Conservation (phyloP, 2,113 vertebrate species). For the Natator depressus region DNA sequence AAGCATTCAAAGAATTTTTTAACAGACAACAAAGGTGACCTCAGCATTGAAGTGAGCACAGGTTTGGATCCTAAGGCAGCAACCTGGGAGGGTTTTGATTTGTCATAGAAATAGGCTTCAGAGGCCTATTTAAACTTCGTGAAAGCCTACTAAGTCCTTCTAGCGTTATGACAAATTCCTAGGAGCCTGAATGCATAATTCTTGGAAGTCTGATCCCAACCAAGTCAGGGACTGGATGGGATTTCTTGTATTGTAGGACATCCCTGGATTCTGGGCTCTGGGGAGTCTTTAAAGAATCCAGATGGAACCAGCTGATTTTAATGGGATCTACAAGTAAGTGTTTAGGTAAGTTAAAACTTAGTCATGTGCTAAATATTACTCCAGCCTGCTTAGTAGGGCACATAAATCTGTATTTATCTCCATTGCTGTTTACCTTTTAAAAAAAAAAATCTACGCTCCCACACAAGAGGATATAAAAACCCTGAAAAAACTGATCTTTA, state of each 20-base stretch:
- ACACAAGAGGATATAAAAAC: background rate
- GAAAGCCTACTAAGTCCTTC: background rate
- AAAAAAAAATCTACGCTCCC: background rate
- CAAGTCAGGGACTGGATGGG: background rate
- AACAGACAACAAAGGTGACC: background rate
- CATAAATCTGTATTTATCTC: background rate
- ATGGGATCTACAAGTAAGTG: slow-evolving; percentile 12
- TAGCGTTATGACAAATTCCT: background rate
- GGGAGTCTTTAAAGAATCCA: background rate
- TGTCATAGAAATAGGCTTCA: background rate
- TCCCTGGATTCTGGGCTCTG: background rate
- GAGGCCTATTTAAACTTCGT: background rate
- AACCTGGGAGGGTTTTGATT: background rate
- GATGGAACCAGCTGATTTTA: background rate
- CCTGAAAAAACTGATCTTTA: background rate
- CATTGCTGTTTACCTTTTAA: background rate
- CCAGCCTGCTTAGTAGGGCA: background rate
- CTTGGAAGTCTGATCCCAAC: background rate
- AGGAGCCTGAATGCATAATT: background rate
- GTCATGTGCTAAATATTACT: background rate
- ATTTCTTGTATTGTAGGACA: background rate
- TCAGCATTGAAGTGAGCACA: background rate
- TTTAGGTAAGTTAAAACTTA: background rate
- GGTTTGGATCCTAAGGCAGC: background rate
- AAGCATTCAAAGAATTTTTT: background rate